Base-by-base conservation (phyloP, 2,113 vertebrate genomes). In the Chamaetylas fuelleborni region DNA sequence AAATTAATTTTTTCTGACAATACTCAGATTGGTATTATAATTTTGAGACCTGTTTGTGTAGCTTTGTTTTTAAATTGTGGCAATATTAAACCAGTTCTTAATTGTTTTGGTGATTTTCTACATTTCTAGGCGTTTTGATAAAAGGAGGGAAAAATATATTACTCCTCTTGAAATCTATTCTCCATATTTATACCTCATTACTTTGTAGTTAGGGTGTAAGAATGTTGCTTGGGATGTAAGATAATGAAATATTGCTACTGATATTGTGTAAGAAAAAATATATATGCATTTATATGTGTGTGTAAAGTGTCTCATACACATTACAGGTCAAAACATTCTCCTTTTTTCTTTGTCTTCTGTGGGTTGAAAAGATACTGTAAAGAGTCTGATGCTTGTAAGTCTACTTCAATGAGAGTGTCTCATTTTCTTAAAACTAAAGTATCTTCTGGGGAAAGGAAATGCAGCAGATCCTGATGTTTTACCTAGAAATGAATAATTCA, bases 211-310 rank as follows among this genome's bases (percentile, higher is more conserved):
- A 65, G 9, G 5, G 4, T 34, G 4, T 58, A 61, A 48, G 48
- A 82, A 34, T 50, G 23, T 40, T 81, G 8, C 13, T 61, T 81
- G 31, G 17, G 28, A n/a, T 3, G 1, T 5, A 31, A 60, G 17
- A 17, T 36, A 25, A 14, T 22, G 33, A 81, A 81, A 48, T 84
- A 73, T 84, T 73, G 43, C 19, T 73, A 6, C 45, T 69, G 12
- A 5, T 65, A 53, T 8, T 54, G 16, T 82, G 8, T 60, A 43
- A 43, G n/a, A 20, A 24, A 31, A 57, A 5, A 31, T 5, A 47
- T 8, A 9, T 7, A 16, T 45, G 4, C 24, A 20, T 4, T 13
- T 11, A 6, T 34, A 2, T 4, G 8, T 11, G 3, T 28, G 26
- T 40, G 20, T 66, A 29, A 38, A 78, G 54, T 6, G 3, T 61